Evolutionary conservation across 2,113 vertebrate genomes (phyloP), one percentile per base, ranked within the genome.

Genomic region (Serilophus lunatus): DNA sequence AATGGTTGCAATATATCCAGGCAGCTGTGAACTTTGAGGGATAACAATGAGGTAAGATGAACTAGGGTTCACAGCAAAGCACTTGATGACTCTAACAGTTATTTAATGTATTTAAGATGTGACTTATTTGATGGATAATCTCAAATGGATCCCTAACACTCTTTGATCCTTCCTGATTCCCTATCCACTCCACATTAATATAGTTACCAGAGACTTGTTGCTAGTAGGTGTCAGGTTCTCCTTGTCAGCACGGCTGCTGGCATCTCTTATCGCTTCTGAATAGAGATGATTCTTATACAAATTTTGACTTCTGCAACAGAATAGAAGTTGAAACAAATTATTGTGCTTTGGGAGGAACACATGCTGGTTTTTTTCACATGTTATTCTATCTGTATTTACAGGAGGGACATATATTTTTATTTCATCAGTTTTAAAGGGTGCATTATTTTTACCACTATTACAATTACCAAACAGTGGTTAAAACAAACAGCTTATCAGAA

Each of bases 171-270:
- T 95, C 57, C 91, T 87, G 87, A 90, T 88, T 96, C 94, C 66
- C 79, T 56, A 45, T 93, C 68, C 78, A 86, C 72, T 93, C 83
- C 91, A 83, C 76, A 89, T 92, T 94, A 95, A 95, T 91, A 60
- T 60, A 88, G 81, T 98, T 98, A 99, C 99, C 98, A 56, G 98
- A 78, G 98, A 97, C 42, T 97, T 86, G 36, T 92, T 97, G 90
- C 95, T 83, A 4, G 97, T 94, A 65, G 94, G 95, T 63, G 81
- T 95, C 87, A 95, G 94, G 4, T 95, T 97, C 90, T 97, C 82
- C 18, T 66, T 97, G 70, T 97, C 96, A 61, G 97, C 93, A 0
- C 49, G 93, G 78, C 72, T 98, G 90, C 85, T 97, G 64, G 44
- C 88, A 13, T 98, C 96, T 93, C 98, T 94, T 75, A 97, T 92